A percentile compares a stretch with the other conserved stretches of the same genome.
Conservation (phyloP, 2,113 vertebrate species). For the Antechinus stuartii region DNA sequence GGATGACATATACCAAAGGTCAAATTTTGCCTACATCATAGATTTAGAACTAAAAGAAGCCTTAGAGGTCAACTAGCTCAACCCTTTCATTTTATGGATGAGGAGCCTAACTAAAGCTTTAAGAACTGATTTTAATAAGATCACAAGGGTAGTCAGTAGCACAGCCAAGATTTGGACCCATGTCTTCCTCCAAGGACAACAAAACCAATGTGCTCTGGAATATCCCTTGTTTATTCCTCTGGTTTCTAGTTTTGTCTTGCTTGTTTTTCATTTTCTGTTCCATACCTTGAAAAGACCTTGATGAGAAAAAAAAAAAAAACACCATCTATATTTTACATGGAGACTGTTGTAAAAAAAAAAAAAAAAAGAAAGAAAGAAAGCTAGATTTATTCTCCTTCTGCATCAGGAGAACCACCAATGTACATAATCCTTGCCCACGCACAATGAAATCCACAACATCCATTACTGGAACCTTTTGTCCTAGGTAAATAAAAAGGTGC, state of each 20-base stretch:
- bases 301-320: conserved; percentile 53
- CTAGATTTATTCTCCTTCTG: conserved; percentile 46
- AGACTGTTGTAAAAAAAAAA: not conserved
- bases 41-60: not conserved
- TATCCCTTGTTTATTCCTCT: not conserved
- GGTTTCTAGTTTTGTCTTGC: conserved; percentile 58
- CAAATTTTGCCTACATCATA: not conserved
- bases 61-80: not conserved
- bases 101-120: not conserved
- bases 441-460: conserved; percentile 25
- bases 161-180: not conserved
- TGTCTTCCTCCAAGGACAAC: not conserved
- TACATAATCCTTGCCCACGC: conserved; percentile 16
- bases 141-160: not conserved
- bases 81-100: not conserved
- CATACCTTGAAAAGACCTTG: conserved; percentile 58
- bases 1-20: not conserved
- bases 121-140: not conserved
- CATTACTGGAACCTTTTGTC: conserved; percentile 52
- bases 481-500: conserved; percentile 38
- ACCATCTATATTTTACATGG: not conserved
- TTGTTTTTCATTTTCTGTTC: conserved; percentile 54
- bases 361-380: conserved; percentile 8
- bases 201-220: not conserved
- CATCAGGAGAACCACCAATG: conserved; percentile 46